Evolutionary conservation across 2,797 vertebrate genomes (phyloP), one percentile per base, ranked within the genome.

Genomic region (Brachyrhaphis roseni): DNA sequence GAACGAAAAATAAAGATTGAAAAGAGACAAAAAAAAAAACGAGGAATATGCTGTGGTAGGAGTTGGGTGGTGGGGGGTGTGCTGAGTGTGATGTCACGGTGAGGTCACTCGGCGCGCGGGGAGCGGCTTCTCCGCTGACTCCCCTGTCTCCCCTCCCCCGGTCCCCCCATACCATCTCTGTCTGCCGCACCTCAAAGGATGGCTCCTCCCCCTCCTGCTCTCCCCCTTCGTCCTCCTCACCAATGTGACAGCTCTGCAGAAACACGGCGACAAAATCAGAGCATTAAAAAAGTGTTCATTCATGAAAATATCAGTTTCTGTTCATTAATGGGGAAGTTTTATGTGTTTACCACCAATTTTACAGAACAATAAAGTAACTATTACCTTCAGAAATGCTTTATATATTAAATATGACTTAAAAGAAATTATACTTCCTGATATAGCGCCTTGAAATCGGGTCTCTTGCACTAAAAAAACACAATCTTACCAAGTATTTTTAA

Each of bases 211-310:
- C 97, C 81, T 96, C 96, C 72, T 95, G 95, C 55, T 95, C 95
- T 88, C 88, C 95, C 82, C 90, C 95, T 92, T 95, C 97, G 81
- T 94, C 96, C 53, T 96, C 97, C 87, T 98, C 97, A 92, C 96
- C 96, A 77, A 96, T 95, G 95, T 98, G 98, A 86, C 98, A 98
- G 94, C 98, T 99, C 97, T 98, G 95, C 4, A 83, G 13, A n/a
- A 70, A 89, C 10, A 82, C 0, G 26, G 76, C 1, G 1, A 80
- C 8, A 10, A 66, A 3, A 18, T 74, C 31, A 76, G 47, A 20
- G 1, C 2, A 4, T 49, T 49, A 20, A 49, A 1, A 20, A 49
- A 20, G 2, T 20, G 16, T 18, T 10, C 10, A 34, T 66, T 11
- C 34, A 39, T 20, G 4, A 8, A 11, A 66, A 66, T 8, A 39